A percentile compares a stretch with the other conserved stretches of the same genome.
phyloP scores from a whole-genome alignment of 1,140 invertebrate species.

The Eupristina koningsbergeri region DNA sequence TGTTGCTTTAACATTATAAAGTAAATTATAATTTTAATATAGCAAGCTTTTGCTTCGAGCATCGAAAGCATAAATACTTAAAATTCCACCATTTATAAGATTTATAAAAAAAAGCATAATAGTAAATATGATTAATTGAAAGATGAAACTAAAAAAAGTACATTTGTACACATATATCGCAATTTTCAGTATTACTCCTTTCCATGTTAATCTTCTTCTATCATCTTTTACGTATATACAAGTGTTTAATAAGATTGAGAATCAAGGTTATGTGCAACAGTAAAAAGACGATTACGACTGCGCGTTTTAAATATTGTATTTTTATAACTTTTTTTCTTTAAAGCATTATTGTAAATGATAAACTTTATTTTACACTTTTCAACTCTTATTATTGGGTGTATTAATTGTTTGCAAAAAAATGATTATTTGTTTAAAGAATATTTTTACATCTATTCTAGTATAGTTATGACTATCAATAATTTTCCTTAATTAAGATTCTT shows the following conservation, averaged over 20 bases:
- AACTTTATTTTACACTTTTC: too few relatives aligned
- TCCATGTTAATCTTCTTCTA: slow-evolving; percentile 45
- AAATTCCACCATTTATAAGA: not conserved
- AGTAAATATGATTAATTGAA: not conserved
- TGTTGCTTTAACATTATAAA: too few relatives aligned
- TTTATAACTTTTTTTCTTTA: too few relatives aligned
- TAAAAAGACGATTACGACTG: not conserved
- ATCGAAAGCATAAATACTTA: not conserved
- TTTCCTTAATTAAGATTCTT: too few relatives aligned
- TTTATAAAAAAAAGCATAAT: not conserved
- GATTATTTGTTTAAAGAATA: too few relatives aligned
- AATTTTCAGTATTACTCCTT: slow-evolving; percentile 42
- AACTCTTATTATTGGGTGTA: too few relatives aligned
- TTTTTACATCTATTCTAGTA: too few relatives aligned
- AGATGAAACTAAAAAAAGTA: not conserved
- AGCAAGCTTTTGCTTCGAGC: too few relatives aligned
- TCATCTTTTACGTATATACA: not conserved
- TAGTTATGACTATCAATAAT: too few relatives aligned
- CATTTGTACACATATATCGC: slow-evolving; percentile 31
- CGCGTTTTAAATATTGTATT: slow-evolving; percentile 9
- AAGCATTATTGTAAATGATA: too few relatives aligned
- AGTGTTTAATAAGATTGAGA: slow-evolving; percentile 35
- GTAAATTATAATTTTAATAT: too few relatives aligned
- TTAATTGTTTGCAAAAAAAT: too few relatives aligned
- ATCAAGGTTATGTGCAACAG: not conserved